phyloP scores from a whole-genome alignment of 2,888 invertebrate species.

The Choreutis nemorana region DNA sequence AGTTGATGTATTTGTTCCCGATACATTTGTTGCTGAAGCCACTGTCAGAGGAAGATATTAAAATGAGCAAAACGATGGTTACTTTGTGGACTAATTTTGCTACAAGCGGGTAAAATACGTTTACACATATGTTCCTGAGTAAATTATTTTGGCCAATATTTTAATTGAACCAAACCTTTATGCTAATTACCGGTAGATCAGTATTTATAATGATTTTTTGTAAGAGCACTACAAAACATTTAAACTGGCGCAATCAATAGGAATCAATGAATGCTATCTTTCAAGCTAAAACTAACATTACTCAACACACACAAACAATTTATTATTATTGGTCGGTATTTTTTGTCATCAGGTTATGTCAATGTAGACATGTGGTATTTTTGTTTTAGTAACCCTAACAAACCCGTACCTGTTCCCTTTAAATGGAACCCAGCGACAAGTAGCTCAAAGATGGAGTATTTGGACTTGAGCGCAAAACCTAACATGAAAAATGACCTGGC shows the following conservation, averaged over 20 bases:
- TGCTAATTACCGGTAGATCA: no score
- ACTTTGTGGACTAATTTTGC: conserved; percentile 82
- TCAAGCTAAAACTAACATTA: no score
- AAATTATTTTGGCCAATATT: background rate
- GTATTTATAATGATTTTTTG: no score
- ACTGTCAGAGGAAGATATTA: conserved; percentile 63
- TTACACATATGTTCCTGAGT: no score
- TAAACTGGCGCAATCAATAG: no score
- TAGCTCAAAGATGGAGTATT: conserved; percentile 60
- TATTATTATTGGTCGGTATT: no score
- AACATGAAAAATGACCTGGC: conserved; percentile 63
- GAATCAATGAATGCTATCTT: no score
- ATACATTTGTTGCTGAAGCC: conserved; percentile 69
- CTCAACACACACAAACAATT: no score
- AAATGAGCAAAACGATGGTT: conserved; percentile 69
- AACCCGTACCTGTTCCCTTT: conserved; percentile 46
- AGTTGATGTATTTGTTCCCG: conserved; percentile 82
- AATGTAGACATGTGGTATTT: no score
- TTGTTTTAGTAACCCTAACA: conserved; percentile 71
- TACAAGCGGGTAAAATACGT: conserved; percentile 74
- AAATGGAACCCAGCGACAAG: conserved; percentile 69
- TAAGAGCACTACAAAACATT: no score
- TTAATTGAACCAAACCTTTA: background rate
- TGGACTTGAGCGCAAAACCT: conserved; percentile 49
- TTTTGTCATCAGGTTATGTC: no score